Evolutionary conservation across 2,113 vertebrate species (phyloP), one percentile per base, ranked within the genome.

Genomic region (Talpa occidentalis): DNA sequence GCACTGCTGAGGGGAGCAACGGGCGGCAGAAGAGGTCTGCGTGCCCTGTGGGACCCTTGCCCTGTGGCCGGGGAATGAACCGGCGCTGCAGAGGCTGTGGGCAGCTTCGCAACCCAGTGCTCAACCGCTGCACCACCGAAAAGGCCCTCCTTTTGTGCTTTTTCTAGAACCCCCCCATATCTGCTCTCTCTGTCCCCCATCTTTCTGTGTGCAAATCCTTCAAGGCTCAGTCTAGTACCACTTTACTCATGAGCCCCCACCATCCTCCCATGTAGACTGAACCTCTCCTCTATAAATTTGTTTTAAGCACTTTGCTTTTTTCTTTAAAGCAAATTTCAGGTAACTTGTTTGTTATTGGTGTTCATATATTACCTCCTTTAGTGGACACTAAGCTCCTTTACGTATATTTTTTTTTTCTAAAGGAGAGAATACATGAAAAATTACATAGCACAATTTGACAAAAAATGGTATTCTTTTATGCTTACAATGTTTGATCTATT

Each of bases 381-480:
- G 24, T 7, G 91, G 19, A 85, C 92, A 66, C 2, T 49, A 88
- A 92, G 17, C 6, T 49, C 52, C 12, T 54, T 94, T 42, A 62
- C 28, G 79, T 28, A 77, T 3, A 49, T 47, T 47, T 76, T 62
- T 62, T 64, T 60, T 86, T 95, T 86, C 64, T 89, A 64, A 93
- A 89, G 62, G 40, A 81, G 60, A 59, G 3, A 47, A 40, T 30
- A 3, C 2, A n/a, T n/a, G 44, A 4, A 10, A 88, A 60, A 30
- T 56, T 37, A 5, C 15, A 44, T 40, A 21, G 9, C 7, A 52
- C 3, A 74, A 6, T 64, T 12, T 52, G 76, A 44, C 7, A 67
- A 59, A 81, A 49, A 73, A 77, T 16, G 69, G n/a, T 60, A 30
- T 70, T 74, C 69, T 84, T 95, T 87, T 90, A 9, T 67, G 80